Evolutionary conservation across 2,888 invertebrate genomes (phyloP), one percentile per base, ranked within the genome.

Genomic region (Tillus elongatus): DNA sequence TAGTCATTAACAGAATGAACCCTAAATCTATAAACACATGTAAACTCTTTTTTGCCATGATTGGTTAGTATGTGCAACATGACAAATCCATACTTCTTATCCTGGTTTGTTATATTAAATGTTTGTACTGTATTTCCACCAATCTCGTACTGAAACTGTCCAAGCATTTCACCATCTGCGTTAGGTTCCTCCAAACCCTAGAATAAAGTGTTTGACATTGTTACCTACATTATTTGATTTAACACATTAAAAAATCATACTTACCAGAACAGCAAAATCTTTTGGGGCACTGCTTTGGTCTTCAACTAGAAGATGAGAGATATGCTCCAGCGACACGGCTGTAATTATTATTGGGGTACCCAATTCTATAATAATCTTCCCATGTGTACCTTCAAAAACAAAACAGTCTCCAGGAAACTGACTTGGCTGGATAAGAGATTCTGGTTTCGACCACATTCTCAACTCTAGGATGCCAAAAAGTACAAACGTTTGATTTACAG

Each of bases 391-490:
- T 10, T 41, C 31, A 38, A 41, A 41, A 15, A 16, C 29, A 31
- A 41, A 41, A 15, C 41, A 41, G 10, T 41, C 31, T 27, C 37
- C 41, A 13, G 41, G 41, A 8, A 31, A 15, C 3, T 16, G 24
- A 6, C 37, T 32, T 3, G 41, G 37, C 13, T 15, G 31, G 3
- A 41, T 35, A 2, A 41, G 24, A 9, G 28, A 27, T n/a, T 15
- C 26, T 2, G 41, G 37, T n/a, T 32, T 19, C 3, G 41, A 41
- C 2, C 27, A 27, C 13, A 26, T 30, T 13, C 16, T 35, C 1
- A 41, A 19, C 12, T 8, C 35, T 13, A 38, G 31, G 3, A 41
- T 9, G 16, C 41, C 41, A 15, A 41, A 38, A 12, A 41, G 9
- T 13, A 30, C 19, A 11, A 29, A 30, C 6, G 31, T 35, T 30